phyloP scores from a whole-genome alignment of 1,140 invertebrate species.

The Prorops nasuta region DNA sequence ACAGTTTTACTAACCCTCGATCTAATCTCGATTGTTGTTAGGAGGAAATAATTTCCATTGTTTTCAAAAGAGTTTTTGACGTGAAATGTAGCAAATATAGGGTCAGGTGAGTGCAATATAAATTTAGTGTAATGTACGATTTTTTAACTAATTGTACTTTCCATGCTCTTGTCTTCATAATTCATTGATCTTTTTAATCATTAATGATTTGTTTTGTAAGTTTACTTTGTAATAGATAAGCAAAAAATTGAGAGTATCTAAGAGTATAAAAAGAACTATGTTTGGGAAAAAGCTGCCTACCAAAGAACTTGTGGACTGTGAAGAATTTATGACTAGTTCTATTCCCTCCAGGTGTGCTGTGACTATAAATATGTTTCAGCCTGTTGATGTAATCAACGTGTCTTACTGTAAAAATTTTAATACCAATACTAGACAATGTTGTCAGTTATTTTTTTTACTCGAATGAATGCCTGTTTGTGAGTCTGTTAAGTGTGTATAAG shows the following conservation, averaged over 20 bases:
- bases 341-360: constrained; percentile 18
- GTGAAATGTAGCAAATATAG: neutral
- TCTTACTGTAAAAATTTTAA: neutral
- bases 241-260: constrained; percentile 3
- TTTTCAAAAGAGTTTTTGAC: too few relatives aligned
- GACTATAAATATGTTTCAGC: constrained; percentile 12
- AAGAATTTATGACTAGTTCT: constrained; percentile 8
- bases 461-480: too few relatives aligned
- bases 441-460: neutral
- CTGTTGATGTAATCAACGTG: constrained; percentile 7
- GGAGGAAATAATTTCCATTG: too few relatives aligned
- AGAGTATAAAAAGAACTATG: constrained; percentile 21
- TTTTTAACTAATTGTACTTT: constrained; percentile 8
- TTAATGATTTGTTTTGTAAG: constrained; percentile 2
- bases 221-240: too few relatives aligned
- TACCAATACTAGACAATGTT: neutral
- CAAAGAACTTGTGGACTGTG: constrained; percentile 19
- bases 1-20: neutral
- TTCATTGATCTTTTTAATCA: constrained; percentile 13
- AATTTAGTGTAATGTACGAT: constrained; percentile 11
- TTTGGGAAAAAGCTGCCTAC: constrained; percentile 21
- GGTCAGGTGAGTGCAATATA: constrained; percentile 14
- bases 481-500: too few relatives aligned
- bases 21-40: too few relatives aligned
- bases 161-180: constrained; percentile 12